Evolutionary conservation across 2,113 vertebrate species (phyloP).

Genomic region (Rattus rattus): DNA sequence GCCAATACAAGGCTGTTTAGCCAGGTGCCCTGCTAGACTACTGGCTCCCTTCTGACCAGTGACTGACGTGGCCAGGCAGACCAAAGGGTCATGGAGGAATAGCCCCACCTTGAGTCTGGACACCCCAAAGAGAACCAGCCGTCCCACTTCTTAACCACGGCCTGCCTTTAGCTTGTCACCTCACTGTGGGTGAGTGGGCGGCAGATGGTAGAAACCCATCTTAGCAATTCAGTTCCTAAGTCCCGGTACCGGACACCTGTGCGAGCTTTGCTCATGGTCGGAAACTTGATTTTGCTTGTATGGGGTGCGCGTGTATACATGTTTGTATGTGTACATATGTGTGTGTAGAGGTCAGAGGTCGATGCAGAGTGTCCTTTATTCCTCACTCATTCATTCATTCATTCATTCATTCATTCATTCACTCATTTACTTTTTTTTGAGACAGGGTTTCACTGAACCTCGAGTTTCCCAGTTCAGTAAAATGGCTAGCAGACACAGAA

Average conservation of each 20-base stretch:
- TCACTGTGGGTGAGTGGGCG: background rate
- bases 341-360: background rate
- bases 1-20: background rate
- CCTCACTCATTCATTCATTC: rapidly evolving
- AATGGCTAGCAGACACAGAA: background rate
- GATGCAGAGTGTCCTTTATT: background rate
- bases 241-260: background rate
- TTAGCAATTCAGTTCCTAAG: background rate
- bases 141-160: background rate
- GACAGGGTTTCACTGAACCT: background rate
- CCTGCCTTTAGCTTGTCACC: background rate
- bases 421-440: background rate
- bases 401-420: background rate
- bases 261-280: constrained; percentile 17
- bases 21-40: background rate
- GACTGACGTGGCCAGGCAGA: background rate
- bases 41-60: background rate
- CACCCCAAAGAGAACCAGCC: background rate
- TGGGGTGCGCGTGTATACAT: background rate
- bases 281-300: background rate
- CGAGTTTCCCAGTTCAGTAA: background rate
- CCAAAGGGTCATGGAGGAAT: background rate
- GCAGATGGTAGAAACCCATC: background rate
- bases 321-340: background rate
- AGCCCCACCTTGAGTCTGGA: background rate